phyloP scores from a whole-genome alignment of 2,113 vertebrate species.

The Platichthys flesus region DNA sequence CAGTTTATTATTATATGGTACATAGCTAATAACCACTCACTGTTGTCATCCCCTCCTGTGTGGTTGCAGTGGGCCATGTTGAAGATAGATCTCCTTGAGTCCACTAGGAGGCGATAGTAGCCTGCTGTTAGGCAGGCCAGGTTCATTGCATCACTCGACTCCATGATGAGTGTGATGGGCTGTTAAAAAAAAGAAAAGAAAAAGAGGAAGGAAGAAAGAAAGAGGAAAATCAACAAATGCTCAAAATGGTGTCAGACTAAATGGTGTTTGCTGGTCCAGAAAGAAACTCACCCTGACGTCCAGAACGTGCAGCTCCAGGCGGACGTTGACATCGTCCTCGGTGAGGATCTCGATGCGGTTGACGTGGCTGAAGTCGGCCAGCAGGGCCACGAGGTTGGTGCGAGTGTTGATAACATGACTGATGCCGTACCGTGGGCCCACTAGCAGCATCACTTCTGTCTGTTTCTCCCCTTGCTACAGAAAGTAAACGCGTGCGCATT shows the following conservation, averaged over 20 bases:
- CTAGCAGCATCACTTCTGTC: conserved; percentile 92
- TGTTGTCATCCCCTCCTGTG: conserved; percentile 83
- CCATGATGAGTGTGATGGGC: conserved; percentile 97
- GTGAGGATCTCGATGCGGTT: conserved; percentile 98
- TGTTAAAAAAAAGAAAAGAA: conserved; percentile 61
- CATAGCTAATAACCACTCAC: conserved; percentile 58
- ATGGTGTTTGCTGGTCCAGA: background rate
- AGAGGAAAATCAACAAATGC: background rate
- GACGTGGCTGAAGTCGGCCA: conserved; percentile 97
- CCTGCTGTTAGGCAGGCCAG: conserved; percentile 96
- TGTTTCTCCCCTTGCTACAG: conserved; percentile 93
- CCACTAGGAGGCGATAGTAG: conserved; percentile 95
- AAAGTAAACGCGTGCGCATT: background rate
- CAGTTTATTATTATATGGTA: no score
- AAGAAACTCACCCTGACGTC: conserved; percentile 88
- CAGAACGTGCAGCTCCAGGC: conserved; percentile 95
- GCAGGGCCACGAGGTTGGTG: conserved; percentile 94
- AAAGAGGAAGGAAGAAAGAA: background rate
- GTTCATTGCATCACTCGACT: conserved; percentile 97
- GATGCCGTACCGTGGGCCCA: conserved; percentile 95
- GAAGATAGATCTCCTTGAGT: conserved; percentile 95
- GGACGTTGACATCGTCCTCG: conserved; percentile 90
- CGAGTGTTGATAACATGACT: conserved; percentile 96
- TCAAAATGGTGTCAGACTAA: background rate
- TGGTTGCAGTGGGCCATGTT: conserved; percentile 93